Percentiles rank a stretch among this genome's conserved stretches.
phyloP scores from a whole-genome alignment of 2,113 vertebrate genomes.

The Lynx canadensis region DNA sequence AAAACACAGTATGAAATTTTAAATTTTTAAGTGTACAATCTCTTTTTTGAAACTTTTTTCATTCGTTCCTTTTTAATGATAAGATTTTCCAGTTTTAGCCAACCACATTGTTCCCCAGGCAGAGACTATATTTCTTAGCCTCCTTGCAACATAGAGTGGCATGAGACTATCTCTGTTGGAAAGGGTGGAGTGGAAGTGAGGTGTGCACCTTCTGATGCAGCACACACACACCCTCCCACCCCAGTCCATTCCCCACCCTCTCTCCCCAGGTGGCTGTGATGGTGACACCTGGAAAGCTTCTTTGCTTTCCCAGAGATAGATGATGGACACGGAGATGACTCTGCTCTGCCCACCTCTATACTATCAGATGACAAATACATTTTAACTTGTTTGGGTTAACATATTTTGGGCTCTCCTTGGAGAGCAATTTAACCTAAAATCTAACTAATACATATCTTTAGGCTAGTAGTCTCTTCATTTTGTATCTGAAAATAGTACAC shows the following conservation, averaged over 20 bases:
- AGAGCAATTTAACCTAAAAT: background rate
- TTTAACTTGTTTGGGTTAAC: background rate
- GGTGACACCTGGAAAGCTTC: background rate
- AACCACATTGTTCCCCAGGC: background rate
- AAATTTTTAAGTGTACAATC: background rate
- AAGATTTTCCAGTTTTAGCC: background rate
- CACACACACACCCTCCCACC: fast-evolving
- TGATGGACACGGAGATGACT: background rate
- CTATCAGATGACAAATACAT: background rate
- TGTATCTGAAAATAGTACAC: background rate
- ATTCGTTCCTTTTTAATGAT: background rate
- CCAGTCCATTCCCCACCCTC: background rate
- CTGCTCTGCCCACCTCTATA: background rate
- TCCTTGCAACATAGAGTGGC: background rate
- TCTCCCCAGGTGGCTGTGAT: background rate
- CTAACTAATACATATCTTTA: background rate
- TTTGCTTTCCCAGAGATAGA: background rate
- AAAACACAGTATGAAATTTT: background rate
- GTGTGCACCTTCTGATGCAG: background rate
- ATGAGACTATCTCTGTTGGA: background rate
- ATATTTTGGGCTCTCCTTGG: background rate
- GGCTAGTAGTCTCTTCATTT: background rate
- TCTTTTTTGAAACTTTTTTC: background rate
- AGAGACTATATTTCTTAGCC: background rate
- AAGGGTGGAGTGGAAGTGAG: background rate